Conservation (phyloP, 2,113 vertebrate species). For the Antennarius striatus region DNA sequence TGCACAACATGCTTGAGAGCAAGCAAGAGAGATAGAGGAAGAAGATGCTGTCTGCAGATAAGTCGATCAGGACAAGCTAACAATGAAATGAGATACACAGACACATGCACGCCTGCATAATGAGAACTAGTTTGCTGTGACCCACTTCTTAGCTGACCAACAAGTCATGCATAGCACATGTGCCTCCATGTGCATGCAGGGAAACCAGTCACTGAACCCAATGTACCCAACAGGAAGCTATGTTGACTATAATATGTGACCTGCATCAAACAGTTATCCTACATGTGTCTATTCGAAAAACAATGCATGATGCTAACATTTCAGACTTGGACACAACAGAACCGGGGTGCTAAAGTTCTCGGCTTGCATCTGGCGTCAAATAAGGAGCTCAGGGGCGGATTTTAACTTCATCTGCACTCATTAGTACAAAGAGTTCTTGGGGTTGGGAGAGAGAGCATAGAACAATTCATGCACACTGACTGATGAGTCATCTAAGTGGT, state of each 20-base stretch:
- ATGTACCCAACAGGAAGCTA: background rate
- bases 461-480: slow-evolving; percentile 60
- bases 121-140: slow-evolving; percentile 74
- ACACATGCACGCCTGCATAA: slow-evolving; percentile 53
- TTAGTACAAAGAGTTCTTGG: slow-evolving; percentile 64
- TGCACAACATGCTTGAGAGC: slow-evolving; percentile 56
- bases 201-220: slow-evolving; percentile 11
- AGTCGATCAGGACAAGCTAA: slow-evolving; percentile 68
- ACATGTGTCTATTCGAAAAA: background rate
- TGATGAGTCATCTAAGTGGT: slow-evolving; percentile 70
- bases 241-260: slow-evolving; percentile 32
- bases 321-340: slow-evolving; percentile 34
- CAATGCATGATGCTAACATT: slow-evolving; percentile 13
- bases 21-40: slow-evolving; percentile 43
- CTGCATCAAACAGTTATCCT: background rate
- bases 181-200: slow-evolving; percentile 32
- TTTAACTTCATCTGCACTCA: slow-evolving; percentile 60
- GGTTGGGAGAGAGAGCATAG: slow-evolving; percentile 39
- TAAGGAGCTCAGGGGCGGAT: slow-evolving; percentile 36
- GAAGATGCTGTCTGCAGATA: slow-evolving; percentile 59
- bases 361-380: slow-evolving; percentile 48
- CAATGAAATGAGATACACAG: slow-evolving; percentile 57
- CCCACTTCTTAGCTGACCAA: slow-evolving; percentile 72
- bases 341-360: slow-evolving; percentile 31
- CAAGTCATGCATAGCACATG: slow-evolving; percentile 59